Evolutionary conservation across 2,113 vertebrate genomes (phyloP).

Genomic region (Chrysochloris asiatica): DNA sequence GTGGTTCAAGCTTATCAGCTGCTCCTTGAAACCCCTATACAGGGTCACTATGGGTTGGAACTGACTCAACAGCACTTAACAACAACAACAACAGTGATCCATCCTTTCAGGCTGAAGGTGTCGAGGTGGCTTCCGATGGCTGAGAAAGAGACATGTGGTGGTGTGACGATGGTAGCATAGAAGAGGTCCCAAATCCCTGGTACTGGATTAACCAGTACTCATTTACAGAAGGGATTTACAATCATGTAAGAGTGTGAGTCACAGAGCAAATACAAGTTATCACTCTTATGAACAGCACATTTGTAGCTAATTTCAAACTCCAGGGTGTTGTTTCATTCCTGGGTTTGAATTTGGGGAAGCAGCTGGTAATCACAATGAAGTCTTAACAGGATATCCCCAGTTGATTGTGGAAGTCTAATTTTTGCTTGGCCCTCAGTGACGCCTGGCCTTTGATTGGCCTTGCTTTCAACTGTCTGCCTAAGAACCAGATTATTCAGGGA

Average conservation of each 20-base stretch:
- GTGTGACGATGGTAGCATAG: not conserved
- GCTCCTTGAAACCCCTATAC: no score
- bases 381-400: not conserved
- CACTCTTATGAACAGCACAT: constrained; percentile 15
- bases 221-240: constrained; percentile 63
- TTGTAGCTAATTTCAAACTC: constrained; percentile 19
- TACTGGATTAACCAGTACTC: constrained; percentile 13
- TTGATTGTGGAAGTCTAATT: not conserved
- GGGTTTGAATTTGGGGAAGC: not conserved
- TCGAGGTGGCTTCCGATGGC: not conserved
- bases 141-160: not conserved
- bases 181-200: constrained; percentile 1
- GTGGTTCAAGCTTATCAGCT: no score
- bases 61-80: no score
- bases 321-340: constrained; percentile 22
- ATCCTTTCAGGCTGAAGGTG: not conserved
- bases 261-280: constrained; percentile 43
- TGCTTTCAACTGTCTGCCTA: not conserved
- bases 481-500: not conserved
- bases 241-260: constrained; percentile 13
- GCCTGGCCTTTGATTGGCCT: not conserved
- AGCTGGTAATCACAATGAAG: not conserved
- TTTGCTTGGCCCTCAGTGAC: not conserved
- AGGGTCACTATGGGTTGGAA: no score
- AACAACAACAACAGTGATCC: no score